Evolutionary conservation across 2,888 invertebrate species (phyloP).

Genomic region (Leuctra nigra): DNA sequence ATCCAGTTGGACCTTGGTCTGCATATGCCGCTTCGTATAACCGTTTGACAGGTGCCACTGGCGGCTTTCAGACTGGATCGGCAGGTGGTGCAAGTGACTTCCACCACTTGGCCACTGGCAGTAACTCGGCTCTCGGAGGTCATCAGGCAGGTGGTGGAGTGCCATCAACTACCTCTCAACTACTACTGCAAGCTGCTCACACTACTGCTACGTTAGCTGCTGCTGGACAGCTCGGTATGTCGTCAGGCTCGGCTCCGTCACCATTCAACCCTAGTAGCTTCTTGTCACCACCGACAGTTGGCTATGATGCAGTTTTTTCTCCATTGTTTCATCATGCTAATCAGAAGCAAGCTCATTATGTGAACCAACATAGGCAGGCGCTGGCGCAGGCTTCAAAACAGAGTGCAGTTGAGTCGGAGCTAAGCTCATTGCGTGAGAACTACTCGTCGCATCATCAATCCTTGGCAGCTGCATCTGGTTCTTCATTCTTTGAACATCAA

Average conservation of each 20-base stretch:
- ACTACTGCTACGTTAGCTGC: conserved; percentile 50
- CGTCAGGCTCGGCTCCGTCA: conserved; percentile 47
- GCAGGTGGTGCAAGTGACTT: conserved; percentile 44
- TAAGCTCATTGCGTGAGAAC: conserved; percentile 51
- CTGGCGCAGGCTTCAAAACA: conserved; percentile 40
- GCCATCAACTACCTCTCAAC: conserved; percentile 55
- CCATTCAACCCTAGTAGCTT: conserved; percentile 65
- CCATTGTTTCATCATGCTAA: conserved; percentile 75
- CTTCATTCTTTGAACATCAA: conserved; percentile 60
- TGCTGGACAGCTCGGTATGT: conserved; percentile 45
- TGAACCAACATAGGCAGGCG: conserved; percentile 32
- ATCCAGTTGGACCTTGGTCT: conserved; percentile 86
- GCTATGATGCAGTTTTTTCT: conserved; percentile 76
- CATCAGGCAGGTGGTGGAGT: conserved; percentile 25
- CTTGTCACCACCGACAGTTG: conserved; percentile 65
- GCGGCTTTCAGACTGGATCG: conserved; percentile 46
- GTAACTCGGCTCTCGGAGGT: conserved; percentile 23
- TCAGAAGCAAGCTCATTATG: conserved; percentile 64
- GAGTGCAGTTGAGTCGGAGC: conserved; percentile 50
- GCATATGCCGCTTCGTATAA: conserved; percentile 67
- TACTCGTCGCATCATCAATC: conserved; percentile 50
- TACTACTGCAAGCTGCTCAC: conserved; percentile 54
- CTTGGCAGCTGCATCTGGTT: conserved; percentile 48
- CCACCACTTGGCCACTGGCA: conserved; percentile 25
- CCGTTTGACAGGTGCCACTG: conserved; percentile 63